Evolutionary conservation across 1,140 invertebrate genomes (phyloP), one percentile per base, ranked within the genome.

Genomic region (Rhizoglyphus robini): DNA sequence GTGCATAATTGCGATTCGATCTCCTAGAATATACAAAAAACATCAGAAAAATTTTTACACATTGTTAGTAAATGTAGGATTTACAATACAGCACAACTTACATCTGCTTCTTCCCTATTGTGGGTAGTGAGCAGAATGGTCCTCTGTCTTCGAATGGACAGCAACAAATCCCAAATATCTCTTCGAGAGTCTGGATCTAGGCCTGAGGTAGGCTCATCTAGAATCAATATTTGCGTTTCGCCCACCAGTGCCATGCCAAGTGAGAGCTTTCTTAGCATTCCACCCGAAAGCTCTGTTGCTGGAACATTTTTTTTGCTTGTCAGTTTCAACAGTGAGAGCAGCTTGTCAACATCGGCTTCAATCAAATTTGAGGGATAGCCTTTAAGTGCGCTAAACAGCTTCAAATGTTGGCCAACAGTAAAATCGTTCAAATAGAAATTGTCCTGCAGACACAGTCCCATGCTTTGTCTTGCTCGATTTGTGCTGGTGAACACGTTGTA

Each of bases 71-170:
- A 20, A 51, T 51, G 31, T 54, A 8, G n/a, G n/a, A 8, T 23
- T n/a, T n/a, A n/a, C 20, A n/a, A 5, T 41, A 41, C 8, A 8
- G 18, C 18, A 41, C 18, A 41, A 41, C 18, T 11, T 11, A 70
- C 61, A 63, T 98, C 94, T 8, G 94, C 94, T 78, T 98, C 95
- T 76, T 97, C 95, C 90, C 98, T 96, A 75, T 91, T 95, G 77
- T 98, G 95, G 0, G 94, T 98, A 1, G 91, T 94, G 1, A 98
- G 81, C 4, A 98, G 76, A 70, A 97, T 88, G 1, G 91, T 94
- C 25, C 73, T 69, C 78, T 82, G 71, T 18, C 63, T 46, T 32
- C 70, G 41, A 3, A 70, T 36, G 23, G 65, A 23, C 0, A 65
- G 29, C 15, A 81, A 69, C 15, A 80, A 69, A 68, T 84, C 82